Percentiles rank a stretch among this genome's conserved stretches.
Evolutionary conservation across 1,140 invertebrate species (phyloP).

Genomic region (Bombus waltoni): DNA sequence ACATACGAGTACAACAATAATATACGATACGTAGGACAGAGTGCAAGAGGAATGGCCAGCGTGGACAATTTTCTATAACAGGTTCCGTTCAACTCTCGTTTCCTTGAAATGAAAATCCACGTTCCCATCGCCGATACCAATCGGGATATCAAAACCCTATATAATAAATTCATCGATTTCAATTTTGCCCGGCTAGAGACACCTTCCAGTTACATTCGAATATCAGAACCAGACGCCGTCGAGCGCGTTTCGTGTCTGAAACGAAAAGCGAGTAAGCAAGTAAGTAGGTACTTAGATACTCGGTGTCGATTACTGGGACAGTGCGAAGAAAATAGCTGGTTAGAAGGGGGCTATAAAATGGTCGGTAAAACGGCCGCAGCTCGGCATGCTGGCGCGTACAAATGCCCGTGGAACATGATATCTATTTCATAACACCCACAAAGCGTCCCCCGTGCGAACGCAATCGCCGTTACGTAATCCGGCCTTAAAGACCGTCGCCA

Average conservation of each 20-base stretch:
- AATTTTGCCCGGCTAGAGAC: too few relatives aligned
- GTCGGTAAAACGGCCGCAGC: conserved; percentile 33
- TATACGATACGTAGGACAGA: too few relatives aligned
- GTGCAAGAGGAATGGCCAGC: neutral
- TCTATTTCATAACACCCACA: conserved; percentile 82
- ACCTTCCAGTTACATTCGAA: neutral
- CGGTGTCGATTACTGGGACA: conserved; percentile 42
- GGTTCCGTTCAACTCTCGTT: neutral
- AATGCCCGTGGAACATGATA: conserved; percentile 80
- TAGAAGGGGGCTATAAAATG: conserved; percentile 46
- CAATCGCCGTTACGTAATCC: conserved; percentile 74
- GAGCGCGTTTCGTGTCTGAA: neutral
- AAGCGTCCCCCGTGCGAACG: conserved; percentile 80
- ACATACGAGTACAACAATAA: neutral
- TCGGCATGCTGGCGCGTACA: conserved; percentile 55
- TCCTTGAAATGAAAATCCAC: neutral
- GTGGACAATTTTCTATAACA: neutral
- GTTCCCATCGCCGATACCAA: neutral
- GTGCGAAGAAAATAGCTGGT: conserved; percentile 34
- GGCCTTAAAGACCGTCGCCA: conserved; percentile 52
- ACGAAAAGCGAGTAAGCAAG: neutral
- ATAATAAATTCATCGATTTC: neutral
- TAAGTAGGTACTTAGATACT: neutral
- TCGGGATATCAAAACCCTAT: neutral
- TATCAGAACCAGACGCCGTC: neutral